A percentile compares a stretch with the other conserved stretches of the same genome.
Evolutionary conservation across 2,797 vertebrate species (phyloP).

Genomic region (Sardinella longiceps): DNA sequence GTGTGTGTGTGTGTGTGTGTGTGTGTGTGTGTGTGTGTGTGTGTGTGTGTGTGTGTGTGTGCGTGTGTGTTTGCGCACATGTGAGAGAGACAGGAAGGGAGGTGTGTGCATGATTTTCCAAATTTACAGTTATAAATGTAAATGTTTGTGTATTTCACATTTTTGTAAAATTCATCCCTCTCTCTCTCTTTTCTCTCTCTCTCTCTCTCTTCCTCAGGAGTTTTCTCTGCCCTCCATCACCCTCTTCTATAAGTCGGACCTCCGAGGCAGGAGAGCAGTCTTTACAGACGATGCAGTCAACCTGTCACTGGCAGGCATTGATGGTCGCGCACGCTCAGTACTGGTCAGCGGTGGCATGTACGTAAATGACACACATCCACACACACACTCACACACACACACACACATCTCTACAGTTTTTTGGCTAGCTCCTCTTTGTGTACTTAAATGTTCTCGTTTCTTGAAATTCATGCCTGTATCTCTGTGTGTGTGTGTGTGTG

Average conservation of each 20-base stretch:
- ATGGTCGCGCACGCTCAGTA: slow-evolving; percentile 80
- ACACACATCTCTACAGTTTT: neutral
- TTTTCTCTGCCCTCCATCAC: slow-evolving; percentile 86
- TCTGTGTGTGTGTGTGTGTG: neutral
- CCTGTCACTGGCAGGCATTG: slow-evolving; percentile 80
- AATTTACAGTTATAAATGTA: no score
- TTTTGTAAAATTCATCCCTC: neutral
- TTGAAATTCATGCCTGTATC: neutral
- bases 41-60: neutral
- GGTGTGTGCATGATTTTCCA: neutral
- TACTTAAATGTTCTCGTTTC: neutral
- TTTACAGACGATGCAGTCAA: slow-evolving; percentile 76
- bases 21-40: neutral
- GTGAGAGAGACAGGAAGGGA: no score
- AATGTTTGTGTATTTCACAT: no score
- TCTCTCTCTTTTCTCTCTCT: neutral
- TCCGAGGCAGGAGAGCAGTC: slow-evolving; percentile 83
- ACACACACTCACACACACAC: neutral
- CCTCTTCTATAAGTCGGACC: slow-evolving; percentile 84
- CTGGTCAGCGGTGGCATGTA: slow-evolving; percentile 91
- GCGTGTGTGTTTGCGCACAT: neutral
- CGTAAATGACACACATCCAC: slow-evolving; percentile 60
- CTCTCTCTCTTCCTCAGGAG: slow-evolving; percentile 73
- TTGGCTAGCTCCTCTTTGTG: neutral
- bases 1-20: slow-evolving; percentile 21